Evolutionary conservation across 2,797 vertebrate species (phyloP), one percentile per base, ranked within the genome.

Genomic region (Leptoclinus maculatus): DNA sequence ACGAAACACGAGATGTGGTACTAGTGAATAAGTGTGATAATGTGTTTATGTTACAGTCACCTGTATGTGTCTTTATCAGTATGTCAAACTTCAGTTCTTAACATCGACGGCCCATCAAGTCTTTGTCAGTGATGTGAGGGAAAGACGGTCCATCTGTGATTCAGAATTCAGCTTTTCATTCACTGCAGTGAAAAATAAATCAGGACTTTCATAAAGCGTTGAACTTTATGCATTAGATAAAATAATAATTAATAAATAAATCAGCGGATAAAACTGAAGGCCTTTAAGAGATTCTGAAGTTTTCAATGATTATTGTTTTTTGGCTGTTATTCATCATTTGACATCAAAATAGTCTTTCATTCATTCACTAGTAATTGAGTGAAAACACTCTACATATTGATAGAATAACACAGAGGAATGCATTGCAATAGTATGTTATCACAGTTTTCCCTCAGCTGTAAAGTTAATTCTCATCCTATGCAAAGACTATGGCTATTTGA

Each of bases 361-460:
- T 85, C 54, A 54, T 72, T 73, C 58, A 64, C 41, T n/a, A 57
- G 63, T 39, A 36, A 76, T 27, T 19, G 27, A 81, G 75, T 49
- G 66, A 73, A 75, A 76, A 64, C 23, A 66, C 25, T 80, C 2
- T 39, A 78, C 60, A 45, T 36, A 8, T 11, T 25, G 36, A 32
- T 21, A 70, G 60, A 74, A 70, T 65, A 58, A 78, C 34, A 60
- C 25, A 49, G 67, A 83, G 78, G 73, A 88, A 84, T 78, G 64
- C 76, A 36, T 73, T 82, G 79, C 80, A 70, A 79, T 70, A 57
- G 70, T 59, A 29, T 23, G 21, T 38, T 8, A 81, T 83, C 81
- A 87, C 84, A 80, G 80, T 80, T 83, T 71, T 45, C 60, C 77
- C 78, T 82, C 67, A 63, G 82, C 53, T 84, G 39, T 57, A 21